Evolutionary conservation across 2,113 vertebrate genomes (phyloP), one percentile per base, ranked within the genome.

Genomic region (Ascaphus truei): DNA sequence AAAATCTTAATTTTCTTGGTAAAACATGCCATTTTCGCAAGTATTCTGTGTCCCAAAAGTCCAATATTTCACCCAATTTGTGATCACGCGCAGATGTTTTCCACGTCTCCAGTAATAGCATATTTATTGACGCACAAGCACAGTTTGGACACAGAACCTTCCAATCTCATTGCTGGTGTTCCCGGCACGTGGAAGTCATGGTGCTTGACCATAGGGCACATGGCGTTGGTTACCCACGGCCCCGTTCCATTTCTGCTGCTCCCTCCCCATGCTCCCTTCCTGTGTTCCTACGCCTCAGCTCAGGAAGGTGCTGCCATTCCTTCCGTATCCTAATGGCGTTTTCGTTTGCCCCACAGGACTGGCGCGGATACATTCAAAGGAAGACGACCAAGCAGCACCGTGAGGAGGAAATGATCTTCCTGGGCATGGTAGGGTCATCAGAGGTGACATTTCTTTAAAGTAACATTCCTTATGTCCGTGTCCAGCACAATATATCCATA

Each of bases 331-430:
- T 60, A n/a, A 61, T 47, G 51, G 25, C 29, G n/a, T 63, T 68
- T 82, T 23, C 77, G 77, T 75, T 81, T 77, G 64, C 75, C 72
- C 62, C 72, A 3, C 71, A 95, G 93, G 76, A 89, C 51, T 95
- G 93, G 92, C 86, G 80, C 75, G 87, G 90, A 34, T 85, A 90
- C 72, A 26, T 27, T 27, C 85, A 93, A 51, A 73, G 50, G 73
- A 92, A 68, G 82, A 81, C 47, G 72, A 90, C 86, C 1, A 50
- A 79, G 39, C 79, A 57, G 22, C 72, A 87, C 33, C 77, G 91
- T 59, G 83, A 90, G 43, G 86, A 92, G 45, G 92, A 94, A 80
- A 89, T 92, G 86, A 47, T 93, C 34, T 93, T 94, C 75, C 82
- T 94, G 77, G 92, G 92, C 10, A 93, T 95, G 92, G 93, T 95